Conservation (phyloP, 1,140 invertebrate genomes). For the Littorina saxatilis region DNA sequence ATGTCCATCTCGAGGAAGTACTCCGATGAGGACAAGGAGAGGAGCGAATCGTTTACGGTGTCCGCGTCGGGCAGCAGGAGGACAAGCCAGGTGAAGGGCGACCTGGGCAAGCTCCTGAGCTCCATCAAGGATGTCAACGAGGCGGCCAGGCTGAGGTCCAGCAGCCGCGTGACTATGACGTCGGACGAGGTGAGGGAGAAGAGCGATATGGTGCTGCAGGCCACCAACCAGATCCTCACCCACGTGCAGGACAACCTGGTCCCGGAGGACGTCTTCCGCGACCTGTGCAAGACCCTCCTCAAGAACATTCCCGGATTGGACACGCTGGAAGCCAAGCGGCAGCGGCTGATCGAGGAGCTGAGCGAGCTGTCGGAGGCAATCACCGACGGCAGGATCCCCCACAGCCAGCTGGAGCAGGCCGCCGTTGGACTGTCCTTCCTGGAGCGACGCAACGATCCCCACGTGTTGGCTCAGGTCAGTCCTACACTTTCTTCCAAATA, state of each 20-base stretch:
- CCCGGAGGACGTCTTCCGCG: background rate
- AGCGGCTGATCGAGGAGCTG: background rate
- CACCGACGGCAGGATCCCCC: background rate
- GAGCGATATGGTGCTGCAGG: constrained; percentile 7
- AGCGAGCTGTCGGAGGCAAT: background rate
- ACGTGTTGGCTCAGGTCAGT: background rate
- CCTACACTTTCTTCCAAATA: too few relatives aligned
- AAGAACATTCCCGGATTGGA: background rate
- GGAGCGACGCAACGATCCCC: background rate
- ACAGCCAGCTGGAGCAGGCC: background rate
- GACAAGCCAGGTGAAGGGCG: background rate
- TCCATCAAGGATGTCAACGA: background rate
- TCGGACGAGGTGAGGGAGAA: background rate
- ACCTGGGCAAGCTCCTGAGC: background rate
- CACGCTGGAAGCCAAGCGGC: background rate
- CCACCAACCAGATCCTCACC: background rate
- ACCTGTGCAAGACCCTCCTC: background rate
- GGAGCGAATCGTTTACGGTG: too few relatives aligned
- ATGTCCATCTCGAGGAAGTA: too few relatives aligned
- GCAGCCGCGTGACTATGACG: background rate
- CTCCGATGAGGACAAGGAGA: too few relatives aligned
- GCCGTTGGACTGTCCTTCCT: background rate
- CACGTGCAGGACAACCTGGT: background rate
- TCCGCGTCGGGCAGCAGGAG: too few relatives aligned
- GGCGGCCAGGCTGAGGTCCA: background rate